A percentile compares a stretch with the other conserved stretches of the same genome.
Evolutionary conservation across 1,140 invertebrate species (phyloP).

Genomic region (Aleiodes sp.): DNA sequence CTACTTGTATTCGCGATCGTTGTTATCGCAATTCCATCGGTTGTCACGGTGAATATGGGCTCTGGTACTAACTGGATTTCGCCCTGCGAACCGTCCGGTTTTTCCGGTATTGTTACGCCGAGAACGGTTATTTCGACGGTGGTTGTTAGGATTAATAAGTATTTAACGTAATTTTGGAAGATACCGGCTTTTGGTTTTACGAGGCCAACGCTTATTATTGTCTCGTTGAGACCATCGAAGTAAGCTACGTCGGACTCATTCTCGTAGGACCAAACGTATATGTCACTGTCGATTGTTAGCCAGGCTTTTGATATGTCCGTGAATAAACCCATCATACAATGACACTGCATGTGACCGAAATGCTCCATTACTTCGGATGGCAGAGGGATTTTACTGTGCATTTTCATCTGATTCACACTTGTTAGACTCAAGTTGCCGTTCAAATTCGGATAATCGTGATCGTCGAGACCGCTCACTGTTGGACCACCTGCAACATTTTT

Average conservation of each 20-base stretch:
- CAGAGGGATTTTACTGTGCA: conserved; percentile 84
- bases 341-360: conserved; percentile 91
- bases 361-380: conserved; percentile 93
- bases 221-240: conserved; percentile 91
- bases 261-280: conserved; percentile 83
- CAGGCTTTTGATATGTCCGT: conserved; percentile 95
- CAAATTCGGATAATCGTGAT: conserved; percentile 88
- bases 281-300: conserved; percentile 97
- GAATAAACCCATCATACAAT: conserved; percentile 96
- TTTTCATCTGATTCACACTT: conserved; percentile 81
- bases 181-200: conserved; percentile 87
- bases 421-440: conserved; percentile 72
- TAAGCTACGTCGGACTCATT: conserved; percentile 84
- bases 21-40: conserved; percentile 89
- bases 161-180: conserved; percentile 92
- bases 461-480: conserved; percentile 87
- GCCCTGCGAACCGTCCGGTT: conserved; percentile 66
- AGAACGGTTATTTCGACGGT: conserved; percentile 92
- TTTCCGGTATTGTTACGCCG: conserved; percentile 75
- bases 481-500: conserved; percentile 67
- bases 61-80: conserved; percentile 95
- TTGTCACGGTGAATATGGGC: conserved; percentile 90
- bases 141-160: conserved; percentile 90
- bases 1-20: conserved; percentile 82
- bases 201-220: conserved; percentile 87